Evolutionary conservation across 2,113 vertebrate genomes (phyloP), one percentile per base, ranked within the genome.

Genomic region (Phodopus roborovskii): DNA sequence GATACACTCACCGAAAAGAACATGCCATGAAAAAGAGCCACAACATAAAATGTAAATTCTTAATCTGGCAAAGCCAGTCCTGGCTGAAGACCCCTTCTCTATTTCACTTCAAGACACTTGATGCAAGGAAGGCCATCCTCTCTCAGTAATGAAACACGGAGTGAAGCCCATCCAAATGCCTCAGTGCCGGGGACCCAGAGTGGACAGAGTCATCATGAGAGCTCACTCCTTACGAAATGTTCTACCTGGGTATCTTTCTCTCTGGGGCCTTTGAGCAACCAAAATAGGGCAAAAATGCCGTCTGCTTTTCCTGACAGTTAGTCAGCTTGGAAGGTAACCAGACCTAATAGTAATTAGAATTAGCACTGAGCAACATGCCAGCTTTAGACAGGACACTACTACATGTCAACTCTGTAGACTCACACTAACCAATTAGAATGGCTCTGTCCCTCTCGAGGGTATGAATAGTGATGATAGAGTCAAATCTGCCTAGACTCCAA

Each of bases 321-420:
- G 39, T 48, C 53, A 81, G 64, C 58, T 45, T 89, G 48, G 73
- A 95, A 94, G 82, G 73, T 74, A 84, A 66, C 73, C 33, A 60
- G 58, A 93, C 56, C 56, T 56, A 78, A 77, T 36, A 74, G 75
- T 68, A 73, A 89, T 91, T 88, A 24, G 85, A 83, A 92, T 93
- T 87, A 96, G 89, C 81, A 95, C 4, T 11, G 1, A 48, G 42
- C 45, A 68, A 26, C 22, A 4, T 71, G 42, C 50, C 90, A 93
- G 84, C 45, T 78, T 11, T 71, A 87, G 42, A 56, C 62, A 42
- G n/a, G 75, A 22, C 71, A 66, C 28, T 45, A 74, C 74, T 93
- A 73, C 30, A 56, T 62, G 60, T 73, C 94, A 88, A 85, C 92
- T 88, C 48, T 94, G 24, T 90, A 96, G 90, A 88, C 48, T 91